phyloP scores from a whole-genome alignment of 2,888 invertebrate species.

The Aelia acuminata region DNA sequence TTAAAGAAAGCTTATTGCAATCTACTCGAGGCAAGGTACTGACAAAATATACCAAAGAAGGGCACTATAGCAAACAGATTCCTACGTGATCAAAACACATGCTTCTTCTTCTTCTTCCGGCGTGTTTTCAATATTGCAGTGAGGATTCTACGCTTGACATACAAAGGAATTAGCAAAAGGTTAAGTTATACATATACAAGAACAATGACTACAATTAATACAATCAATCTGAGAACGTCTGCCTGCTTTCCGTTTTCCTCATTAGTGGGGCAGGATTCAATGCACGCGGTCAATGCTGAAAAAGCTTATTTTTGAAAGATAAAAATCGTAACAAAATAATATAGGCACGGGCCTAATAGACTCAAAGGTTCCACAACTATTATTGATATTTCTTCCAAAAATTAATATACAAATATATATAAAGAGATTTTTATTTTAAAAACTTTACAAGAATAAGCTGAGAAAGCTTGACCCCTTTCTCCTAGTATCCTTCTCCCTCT shows the following conservation, averaged over 20 bases:
- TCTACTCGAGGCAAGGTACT: not conserved
- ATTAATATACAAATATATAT: not conserved
- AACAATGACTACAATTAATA: constrained; percentile 41
- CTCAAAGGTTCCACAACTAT: constrained; percentile 43
- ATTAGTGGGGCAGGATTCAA: not conserved
- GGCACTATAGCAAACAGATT: constrained; percentile 28
- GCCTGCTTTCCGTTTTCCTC: not conserved
- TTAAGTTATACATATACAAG: constrained; percentile 36
- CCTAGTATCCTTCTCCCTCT: constrained; percentile 25
- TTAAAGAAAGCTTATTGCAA: constrained; percentile 6
- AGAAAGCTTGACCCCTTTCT: constrained; percentile 45
- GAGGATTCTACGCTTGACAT: not conserved
- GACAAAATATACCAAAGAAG: constrained; percentile 35
- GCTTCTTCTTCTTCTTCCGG: not conserved
- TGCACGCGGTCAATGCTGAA: not conserved
- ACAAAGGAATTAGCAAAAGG: constrained; percentile 40
- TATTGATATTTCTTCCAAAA: not conserved
- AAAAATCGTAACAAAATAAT: not conserved
- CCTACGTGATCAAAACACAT: constrained; percentile 14
- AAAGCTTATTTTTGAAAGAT: constrained; percentile 39
- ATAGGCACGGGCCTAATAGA: not conserved
- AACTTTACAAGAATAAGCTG: constrained; percentile 24
- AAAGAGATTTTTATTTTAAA: not conserved
- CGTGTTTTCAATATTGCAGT: constrained; percentile 13
- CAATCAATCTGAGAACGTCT: constrained; percentile 15